Base-by-base conservation (phyloP, 2,113 vertebrate genomes). In the Toxostoma redivivum region DNA sequence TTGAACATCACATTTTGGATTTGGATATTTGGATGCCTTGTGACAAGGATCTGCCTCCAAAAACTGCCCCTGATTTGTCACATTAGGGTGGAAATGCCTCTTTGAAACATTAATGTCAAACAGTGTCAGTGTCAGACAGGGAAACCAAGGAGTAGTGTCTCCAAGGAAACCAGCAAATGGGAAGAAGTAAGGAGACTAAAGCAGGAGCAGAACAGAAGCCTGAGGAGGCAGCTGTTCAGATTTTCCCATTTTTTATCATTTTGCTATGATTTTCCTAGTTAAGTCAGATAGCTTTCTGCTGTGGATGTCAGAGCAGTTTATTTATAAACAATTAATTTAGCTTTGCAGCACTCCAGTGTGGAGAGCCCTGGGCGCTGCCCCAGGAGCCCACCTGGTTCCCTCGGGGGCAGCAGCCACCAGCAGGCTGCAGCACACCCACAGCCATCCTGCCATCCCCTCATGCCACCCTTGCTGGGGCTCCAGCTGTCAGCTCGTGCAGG, bases 361-460 rank as follows among this genome's bases (percentile, higher is more conserved):
- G 91, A 76, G 65, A 58, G 81, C 57, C 72, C 71, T 53, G n/a
- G 7, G 22, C 37, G 37, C 66, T 80, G 81, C 33, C 53, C 66
- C 31, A 31, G 61, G 53, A 62, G 14, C 1, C n/a, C 71, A 33
- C 7, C 40, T 12, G 11, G 61, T 21, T 23, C 79, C n/a, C 35
- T 33, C 6, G 6, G 11, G 45, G 58, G 44, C 30, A 76, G 89
- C 61, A 30, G n/a, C 24, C 54, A 60, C 61, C 76, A 64, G 27
- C 62, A 81, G 78, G 2, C 22, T 27, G 28, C 85, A 76, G 47
- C 3, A 1, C 23, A 38, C 0, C 0, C 1, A 7, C 10, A 1
- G 16, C 20, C 20, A 1, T 11, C 44, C 76, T 80, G 72, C 42
- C 65, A 24, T 18, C 44, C 35, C 47, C 5, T 1, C 1, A 3